Conservation (phyloP, 1,140 invertebrate genomes). For the Drosophila erecta region DNA sequence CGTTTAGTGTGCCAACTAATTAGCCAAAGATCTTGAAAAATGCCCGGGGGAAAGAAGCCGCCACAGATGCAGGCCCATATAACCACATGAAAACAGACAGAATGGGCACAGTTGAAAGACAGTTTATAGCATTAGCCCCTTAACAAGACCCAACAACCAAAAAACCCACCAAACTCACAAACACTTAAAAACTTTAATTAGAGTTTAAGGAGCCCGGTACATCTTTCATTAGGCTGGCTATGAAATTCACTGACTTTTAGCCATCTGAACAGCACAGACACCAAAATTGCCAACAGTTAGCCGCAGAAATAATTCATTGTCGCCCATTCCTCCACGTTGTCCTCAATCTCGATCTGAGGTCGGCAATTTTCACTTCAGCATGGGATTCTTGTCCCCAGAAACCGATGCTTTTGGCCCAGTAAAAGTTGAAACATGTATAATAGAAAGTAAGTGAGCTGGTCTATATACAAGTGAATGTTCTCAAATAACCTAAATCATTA, state of each 20-base stretch:
- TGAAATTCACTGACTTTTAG: slow-evolving; percentile 61
- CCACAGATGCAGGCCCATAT: background rate
- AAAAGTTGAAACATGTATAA: slow-evolving; percentile 15
- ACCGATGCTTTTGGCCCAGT: slow-evolving; percentile 26
- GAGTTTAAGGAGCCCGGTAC: slow-evolving; percentile 71
- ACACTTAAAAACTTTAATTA: slow-evolving; percentile 76
- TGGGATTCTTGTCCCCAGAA: slow-evolving; percentile 44
- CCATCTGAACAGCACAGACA: slow-evolving; percentile 45
- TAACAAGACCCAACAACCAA: slow-evolving; percentile 34
- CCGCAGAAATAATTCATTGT: slow-evolving; percentile 45
- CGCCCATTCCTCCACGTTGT: slow-evolving; percentile 32
- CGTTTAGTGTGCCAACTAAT: slow-evolving; percentile 75
- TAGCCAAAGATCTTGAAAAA: slow-evolving; percentile 42
- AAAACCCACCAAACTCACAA: slow-evolving; percentile 17
- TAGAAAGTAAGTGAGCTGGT: slow-evolving; percentile 24
- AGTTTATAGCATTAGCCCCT: slow-evolving; percentile 56
- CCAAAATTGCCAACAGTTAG: slow-evolving; percentile 44
- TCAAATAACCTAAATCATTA: background rate
- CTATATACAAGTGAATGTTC: background rate
- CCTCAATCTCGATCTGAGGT: slow-evolving; percentile 42
- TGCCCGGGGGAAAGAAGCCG: slow-evolving; percentile 4
- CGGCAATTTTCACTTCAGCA: slow-evolving; percentile 39
- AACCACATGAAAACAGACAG: slow-evolving; percentile 56
- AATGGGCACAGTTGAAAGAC: slow-evolving; percentile 71
- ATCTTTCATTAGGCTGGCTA: slow-evolving; percentile 63